Base-by-base conservation (phyloP, 2,113 vertebrate species). In the Athene noctua region DNA sequence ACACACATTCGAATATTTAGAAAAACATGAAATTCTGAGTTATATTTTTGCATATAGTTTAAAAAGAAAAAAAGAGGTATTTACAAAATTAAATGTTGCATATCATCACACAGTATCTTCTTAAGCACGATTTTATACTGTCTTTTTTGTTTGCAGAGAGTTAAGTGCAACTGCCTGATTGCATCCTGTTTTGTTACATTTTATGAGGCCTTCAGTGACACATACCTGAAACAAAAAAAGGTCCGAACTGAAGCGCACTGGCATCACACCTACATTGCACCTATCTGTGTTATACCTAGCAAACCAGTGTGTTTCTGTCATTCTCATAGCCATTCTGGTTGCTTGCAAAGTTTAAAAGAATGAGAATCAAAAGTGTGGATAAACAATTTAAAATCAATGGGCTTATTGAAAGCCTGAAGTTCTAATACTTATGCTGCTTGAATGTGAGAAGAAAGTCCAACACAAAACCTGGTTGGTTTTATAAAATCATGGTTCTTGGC, bases 241-340 rank as follows among this genome's bases (percentile, higher is more conserved):
- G 13, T 73, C 51, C 34, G 25, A 84, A 66, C 5, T 40, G 21
- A 74, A 79, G 17, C 38, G 15, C 15, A 11, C 4, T 40, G 29
- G 1, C 0, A 0, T 30, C 22, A 54, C 22, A 65, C 6, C 26
- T 62, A 32, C 27, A 23, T 6, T 36, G 32, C 27, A 67, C 9
- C 10, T 44, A 10, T 34, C 22, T 63, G 4, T 9, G n/a, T 74
- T 44, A 23, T 6, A 65, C 8, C 42, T 81, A 63, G 44, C 21
- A 91, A 91, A 62, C 3, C 5, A 51, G 3, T 17, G 10, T 3
- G 74, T 70, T 68, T 36, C 22, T 83, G 13, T 47, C 54, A 67
- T 51, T 72, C 3, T 15, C 34, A 51, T 10, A 46, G 19, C 5
- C 34, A 68, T 59, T 81, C 26, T 32, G 19, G 11, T 67, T 63